Conservation (phyloP, 1,140 invertebrate genomes). For the Euschistus heros region DNA sequence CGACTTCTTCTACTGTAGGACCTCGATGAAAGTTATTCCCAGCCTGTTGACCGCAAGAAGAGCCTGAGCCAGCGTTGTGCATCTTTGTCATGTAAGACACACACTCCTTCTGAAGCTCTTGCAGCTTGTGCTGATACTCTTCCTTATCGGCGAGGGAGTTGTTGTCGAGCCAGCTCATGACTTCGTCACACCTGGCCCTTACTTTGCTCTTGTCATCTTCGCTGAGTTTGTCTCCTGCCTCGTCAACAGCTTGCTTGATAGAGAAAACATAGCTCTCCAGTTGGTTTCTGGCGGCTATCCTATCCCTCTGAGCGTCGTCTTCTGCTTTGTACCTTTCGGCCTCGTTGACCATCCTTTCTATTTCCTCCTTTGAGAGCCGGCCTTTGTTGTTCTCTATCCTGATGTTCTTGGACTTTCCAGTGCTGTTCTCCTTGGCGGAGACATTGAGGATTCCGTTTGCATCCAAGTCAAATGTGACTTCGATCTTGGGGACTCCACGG, state of each 20-base stretch:
- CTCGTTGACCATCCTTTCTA: too few relatives aligned
- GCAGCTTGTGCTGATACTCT: constrained; percentile 35
- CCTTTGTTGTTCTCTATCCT: too few relatives aligned
- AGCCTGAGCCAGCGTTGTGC: constrained; percentile 30
- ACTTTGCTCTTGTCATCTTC: constrained; percentile 34
- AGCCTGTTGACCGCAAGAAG: constrained; percentile 16
- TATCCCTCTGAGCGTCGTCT: constrained; percentile 43
- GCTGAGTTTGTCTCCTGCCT: constrained; percentile 38
- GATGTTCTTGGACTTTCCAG: too few relatives aligned
- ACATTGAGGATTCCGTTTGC: too few relatives aligned
- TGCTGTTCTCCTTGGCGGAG: too few relatives aligned
- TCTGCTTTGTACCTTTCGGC: constrained; percentile 38
- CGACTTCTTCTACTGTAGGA: constrained; percentile 25
- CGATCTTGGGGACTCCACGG: too few relatives aligned
- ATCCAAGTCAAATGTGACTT: too few relatives aligned
- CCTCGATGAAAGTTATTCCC: constrained; percentile 15
- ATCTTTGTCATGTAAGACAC: constrained; percentile 40
- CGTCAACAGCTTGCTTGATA: constrained; percentile 44
- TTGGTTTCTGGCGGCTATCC: constrained; percentile 50
- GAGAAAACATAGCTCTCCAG: constrained; percentile 59
- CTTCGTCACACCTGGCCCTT: constrained; percentile 42
- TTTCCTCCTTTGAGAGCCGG: too few relatives aligned
- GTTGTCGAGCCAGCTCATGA: constrained; percentile 44
- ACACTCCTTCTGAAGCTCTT: constrained; percentile 40
- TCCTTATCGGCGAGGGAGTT: constrained; percentile 42